Base-by-base conservation (phyloP, 2,888 invertebrate species). In the Nebria brevicollis region DNA sequence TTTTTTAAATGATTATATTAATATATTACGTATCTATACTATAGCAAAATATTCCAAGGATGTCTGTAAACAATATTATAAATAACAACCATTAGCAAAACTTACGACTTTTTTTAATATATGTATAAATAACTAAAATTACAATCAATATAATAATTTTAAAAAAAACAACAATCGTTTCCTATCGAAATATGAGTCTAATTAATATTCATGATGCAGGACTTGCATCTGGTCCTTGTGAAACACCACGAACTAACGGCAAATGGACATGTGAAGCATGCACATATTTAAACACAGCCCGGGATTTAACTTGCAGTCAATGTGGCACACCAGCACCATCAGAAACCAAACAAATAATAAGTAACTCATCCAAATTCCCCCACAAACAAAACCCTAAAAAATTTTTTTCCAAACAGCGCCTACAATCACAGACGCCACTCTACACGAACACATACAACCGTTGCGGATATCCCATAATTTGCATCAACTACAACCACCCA, bases 271-370 rank as follows among this genome's bases (percentile, higher is more conserved):
- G 95, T 87, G 92, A 92, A 84, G 90, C 91, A 85, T 95, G 95
- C 89, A 95, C 95, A 76, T 95, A 93, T 88, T 89, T 93, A 75
- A 95, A 95, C 88, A 93, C 92, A 90, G 92, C 92, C 77, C 92
- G 93, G 82, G 92, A 94, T 75, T 89, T 91, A 84, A 90, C 91
- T 84, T 94, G 94, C 88, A 86, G 87, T 79, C 90, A 91, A 84
- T 91, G 91, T 84, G 88, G 89, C 66, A 87, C 87, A 74, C 86
- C 87, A 6, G 82, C 82, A 77, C 82, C 83, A 15, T 11, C 73
- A n/a, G 77, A 82, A 54, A 54, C 54, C 54, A 54, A 54, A 13
- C 54, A 54, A 54, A 54, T 7, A 8, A 54, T 54, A 54, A 54
- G 54, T 54, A 54, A 54, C 8, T 54, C 34, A 34, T 34, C 5